Evolutionary conservation across 1,140 invertebrate genomes (phyloP).

Genomic region (Panagrolaimus sp.): DNA sequence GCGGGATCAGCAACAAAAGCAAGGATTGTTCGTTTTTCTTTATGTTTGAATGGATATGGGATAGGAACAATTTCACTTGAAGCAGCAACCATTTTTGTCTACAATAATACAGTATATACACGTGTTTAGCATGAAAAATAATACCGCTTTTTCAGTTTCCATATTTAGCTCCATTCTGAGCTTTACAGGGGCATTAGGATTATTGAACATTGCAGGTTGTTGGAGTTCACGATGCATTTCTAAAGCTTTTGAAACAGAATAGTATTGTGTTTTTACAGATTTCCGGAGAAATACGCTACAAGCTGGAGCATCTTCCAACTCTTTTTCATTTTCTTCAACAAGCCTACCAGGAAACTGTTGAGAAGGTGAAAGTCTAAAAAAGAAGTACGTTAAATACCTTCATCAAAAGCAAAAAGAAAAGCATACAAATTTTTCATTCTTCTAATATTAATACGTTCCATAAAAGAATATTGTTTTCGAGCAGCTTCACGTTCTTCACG

Average conservation of each 20-base stretch:
- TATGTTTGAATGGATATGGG: conserved; percentile 52
- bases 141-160: conserved; percentile 52
- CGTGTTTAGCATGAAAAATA: background rate
- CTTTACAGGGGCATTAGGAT: conserved; percentile 50
- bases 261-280: conserved; percentile 46
- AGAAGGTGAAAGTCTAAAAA: conserved; percentile 50
- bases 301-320: conserved; percentile 37
- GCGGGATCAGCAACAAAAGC: conserved; percentile 48
- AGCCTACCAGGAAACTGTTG: conserved; percentile 50
- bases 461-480: conserved; percentile 55
- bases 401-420: conserved; percentile 3
- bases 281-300: conserved; percentile 44
- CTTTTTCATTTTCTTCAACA: conserved; percentile 40
- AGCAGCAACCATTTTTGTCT: conserved; percentile 55
- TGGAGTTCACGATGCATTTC: conserved; percentile 49
- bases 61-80: conserved; percentile 54
- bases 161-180: conserved; percentile 55
- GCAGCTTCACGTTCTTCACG: conserved; percentile 56
- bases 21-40: conserved; percentile 55
- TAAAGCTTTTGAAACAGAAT: conserved; percentile 48
- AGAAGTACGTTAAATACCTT: conserved; percentile 18
- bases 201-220: conserved; percentile 53
- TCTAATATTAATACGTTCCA: conserved; percentile 54
- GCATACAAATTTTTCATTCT: conserved; percentile 54
- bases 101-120: conserved; percentile 19